Evolutionary conservation across 2,113 vertebrate species (phyloP).

Genomic region (Eretmochelys imbricata): DNA sequence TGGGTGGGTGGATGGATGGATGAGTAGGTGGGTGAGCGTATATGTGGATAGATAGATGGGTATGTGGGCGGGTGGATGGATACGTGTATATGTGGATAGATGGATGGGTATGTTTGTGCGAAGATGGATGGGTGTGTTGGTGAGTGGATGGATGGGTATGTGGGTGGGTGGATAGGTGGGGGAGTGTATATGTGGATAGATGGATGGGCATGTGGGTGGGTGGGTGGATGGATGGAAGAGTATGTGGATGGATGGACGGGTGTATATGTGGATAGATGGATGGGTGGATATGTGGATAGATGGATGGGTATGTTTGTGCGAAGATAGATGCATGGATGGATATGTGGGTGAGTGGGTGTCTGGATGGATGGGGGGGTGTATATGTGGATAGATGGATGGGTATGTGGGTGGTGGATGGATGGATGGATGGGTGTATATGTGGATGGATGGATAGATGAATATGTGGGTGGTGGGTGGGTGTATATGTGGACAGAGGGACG

Average conservation of each 20-base stretch:
- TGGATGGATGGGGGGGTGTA: not conserved
- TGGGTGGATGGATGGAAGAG: not conserved
- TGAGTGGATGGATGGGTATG: too few species aligned
- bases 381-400: not conserved
- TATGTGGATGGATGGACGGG: not conserved
- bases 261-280: rapidly evolving
- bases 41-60: too few species aligned
- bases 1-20: too few species aligned
- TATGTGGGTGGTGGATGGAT: not conserved
- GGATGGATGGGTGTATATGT: not conserved
- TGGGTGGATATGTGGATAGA: not conserved
- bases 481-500: not conserved
- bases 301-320: too few species aligned
- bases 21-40: too few species aligned
- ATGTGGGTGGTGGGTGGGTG: too few species aligned
- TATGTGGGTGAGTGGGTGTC: not conserved
- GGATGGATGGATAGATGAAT: not conserved
- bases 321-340: rapidly evolving
- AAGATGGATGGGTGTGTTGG: too few species aligned
- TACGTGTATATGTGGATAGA: too few species aligned
- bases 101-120: too few species aligned
- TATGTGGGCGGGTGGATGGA: too few species aligned
- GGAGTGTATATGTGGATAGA: too few species aligned
- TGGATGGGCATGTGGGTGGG: not conserved
- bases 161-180: too few species aligned